Evolutionary conservation across 2,888 invertebrate genomes (phyloP), one percentile per base, ranked within the genome.

Genomic region (Lucinisca nassula): DNA sequence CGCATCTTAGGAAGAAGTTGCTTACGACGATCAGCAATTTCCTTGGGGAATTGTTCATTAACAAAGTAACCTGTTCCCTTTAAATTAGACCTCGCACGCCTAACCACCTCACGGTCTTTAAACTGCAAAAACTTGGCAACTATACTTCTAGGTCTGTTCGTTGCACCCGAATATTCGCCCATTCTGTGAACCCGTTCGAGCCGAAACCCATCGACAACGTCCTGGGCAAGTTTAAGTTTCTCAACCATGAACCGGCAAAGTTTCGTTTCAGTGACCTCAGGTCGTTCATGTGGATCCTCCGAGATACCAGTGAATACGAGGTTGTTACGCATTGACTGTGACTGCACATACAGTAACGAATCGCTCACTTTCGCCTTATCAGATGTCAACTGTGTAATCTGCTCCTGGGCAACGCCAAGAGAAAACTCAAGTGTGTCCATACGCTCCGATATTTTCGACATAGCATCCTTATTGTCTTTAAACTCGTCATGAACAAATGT

Each of bases 261-360:
- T 8, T 61, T 61, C 30, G 6, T 10, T 61, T 61, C 61, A 4
- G 61, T 61, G 30, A 61, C 61, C 30, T 61, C 61, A 4, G 72
- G 72, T 24, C 12, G 35, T 37, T 72, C 72, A 3, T 24, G 38
- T n/a, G 72, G 72, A n/a, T 30, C 30, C 17, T 61, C 61, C 61
- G 61, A 27, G 24, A 78, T 78, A 78, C 58, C 37, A 24, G 78
- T 40, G 37, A 78, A 78, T 10, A 78, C 30, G n/a, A 76, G 30
- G 24, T 76, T 76, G 30, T 76, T 76, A 1, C 76, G 45, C 76
- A 76, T 51, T 45, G 76, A 78, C 61, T 78, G 78, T 24, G 78
- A 78, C 38, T 74, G 74, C 3, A 74, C 17, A 27, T 74, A 37
- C 24, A 74, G 30, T 24, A 74, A 10, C 14, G 61, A 27, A 35